Evolutionary conservation across 2,797 vertebrate genomes (phyloP), one percentile per base, ranked within the genome.

Genomic region (Oreonectes daqikongensis): DNA sequence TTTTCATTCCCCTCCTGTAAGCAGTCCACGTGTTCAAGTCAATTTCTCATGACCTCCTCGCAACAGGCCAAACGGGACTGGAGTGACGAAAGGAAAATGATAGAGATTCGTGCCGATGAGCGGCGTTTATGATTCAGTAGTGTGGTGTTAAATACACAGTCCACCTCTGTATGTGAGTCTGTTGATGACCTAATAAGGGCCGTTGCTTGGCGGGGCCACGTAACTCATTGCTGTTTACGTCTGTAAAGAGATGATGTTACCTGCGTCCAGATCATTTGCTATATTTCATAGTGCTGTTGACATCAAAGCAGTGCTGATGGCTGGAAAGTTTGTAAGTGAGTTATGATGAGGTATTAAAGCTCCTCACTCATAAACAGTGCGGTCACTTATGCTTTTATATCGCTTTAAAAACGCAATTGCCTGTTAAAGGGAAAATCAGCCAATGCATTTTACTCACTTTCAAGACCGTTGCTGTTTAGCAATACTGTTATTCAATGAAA

Each of bases 111-210:
- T 69, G 72, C 20, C 28, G 79, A 35, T 20, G 72, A 59, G 66
- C 64, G 69, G 66, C 73, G 59, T 83, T 77, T 76, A 46, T 69
- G 78, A 79, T 73, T 68, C 65, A 60, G 57, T 44, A 20, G 55
- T 44, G 65, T 46, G 60, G 78, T 70, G 60, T 79, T 78, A 73
- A 79, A 75, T 72, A 85, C 68, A 86, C 80, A 82, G 55, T 50
- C 48, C 53, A 53, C 40, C 71, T 61, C 10, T 44, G 42, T 64
- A 50, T 50, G 55, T 64, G 26, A 82, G 76, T 84, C 79, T 64
- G 15, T 69, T 82, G 50, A 76, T 80, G 78, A 64, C 88, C 84
- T 85, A 82, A 86, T 89, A 86, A 82, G 82, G 88, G 42, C 69
- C 60, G 18, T 17, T 67, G 53, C 57, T 72, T 79, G 80, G 35